phyloP scores from a whole-genome alignment of 2,888 invertebrate genomes.

The Catocala fraxini region DNA sequence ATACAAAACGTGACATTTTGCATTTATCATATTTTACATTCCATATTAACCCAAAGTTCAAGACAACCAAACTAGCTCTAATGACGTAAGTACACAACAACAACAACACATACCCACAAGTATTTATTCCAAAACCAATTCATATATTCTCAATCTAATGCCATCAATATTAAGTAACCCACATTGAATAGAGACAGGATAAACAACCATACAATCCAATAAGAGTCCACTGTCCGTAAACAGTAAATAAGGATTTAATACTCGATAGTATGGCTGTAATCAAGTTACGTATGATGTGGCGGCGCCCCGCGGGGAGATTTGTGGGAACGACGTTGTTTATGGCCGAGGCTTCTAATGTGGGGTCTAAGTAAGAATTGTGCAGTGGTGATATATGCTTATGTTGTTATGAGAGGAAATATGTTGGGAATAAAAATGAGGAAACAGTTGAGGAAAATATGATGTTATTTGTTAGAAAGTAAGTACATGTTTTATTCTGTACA shows the following conservation, averaged over 20 bases:
- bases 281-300: slow-evolving; percentile 49
- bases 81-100: not conserved
- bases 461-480: no score
- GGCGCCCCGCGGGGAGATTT: slow-evolving; percentile 49
- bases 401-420: slow-evolving; percentile 2
- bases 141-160: slow-evolving; percentile 14
- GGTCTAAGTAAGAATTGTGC: slow-evolving; percentile 9
- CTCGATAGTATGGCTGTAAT: slow-evolving; percentile 37
- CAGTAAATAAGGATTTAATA: slow-evolving; percentile 45
- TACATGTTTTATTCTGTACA: no score
- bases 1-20: no score
- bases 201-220: slow-evolving; percentile 36
- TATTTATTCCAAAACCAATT: not conserved
- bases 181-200: slow-evolving; percentile 18
- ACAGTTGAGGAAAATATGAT: not conserved
- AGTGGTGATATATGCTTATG: slow-evolving; percentile 4
- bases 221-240: slow-evolving; percentile 29
- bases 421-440: not conserved
- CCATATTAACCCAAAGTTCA: no score
- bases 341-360: slow-evolving; percentile 22
- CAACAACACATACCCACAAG: not conserved
- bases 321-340: slow-evolving; percentile 39
- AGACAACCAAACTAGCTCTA: no score
- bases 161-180: slow-evolving; percentile 17
- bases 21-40: no score